These are phyloP conservation scores for Apistogramma diplotaenia DNA, from an alignment of 2,113 vertebrate species.

Conservation along the genomic window DNA sequence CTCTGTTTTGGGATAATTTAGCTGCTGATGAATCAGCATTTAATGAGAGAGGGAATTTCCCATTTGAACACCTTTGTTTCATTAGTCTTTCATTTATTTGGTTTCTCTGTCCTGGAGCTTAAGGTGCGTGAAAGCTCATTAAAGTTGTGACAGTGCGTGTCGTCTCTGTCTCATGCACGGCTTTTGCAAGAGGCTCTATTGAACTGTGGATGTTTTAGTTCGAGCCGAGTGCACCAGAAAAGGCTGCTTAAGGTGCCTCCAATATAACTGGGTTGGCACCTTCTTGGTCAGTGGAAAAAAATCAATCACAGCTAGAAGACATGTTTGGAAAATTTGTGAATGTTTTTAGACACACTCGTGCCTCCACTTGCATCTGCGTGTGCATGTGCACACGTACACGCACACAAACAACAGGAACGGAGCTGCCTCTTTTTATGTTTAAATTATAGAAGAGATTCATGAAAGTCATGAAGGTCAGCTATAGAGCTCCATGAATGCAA, in stretches of 20 bases:
- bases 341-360: conserved; percentile 52
- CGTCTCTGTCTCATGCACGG: conserved; percentile 38
- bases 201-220: conserved; percentile 58
- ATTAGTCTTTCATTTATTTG: conserved; percentile 59
- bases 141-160: conserved; percentile 30
- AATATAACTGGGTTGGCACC: conserved; percentile 12
- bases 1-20: conserved; percentile 39
- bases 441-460: conserved; percentile 66
- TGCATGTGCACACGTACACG: conserved; percentile 27
- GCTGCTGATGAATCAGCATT: conserved; percentile 48
- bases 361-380: conserved; percentile 57
- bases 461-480: conserved; percentile 53
- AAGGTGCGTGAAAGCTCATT: conserved; percentile 56
- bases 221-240: conserved; percentile 51
- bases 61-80: conserved; percentile 53
- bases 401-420: conserved; percentile 27
- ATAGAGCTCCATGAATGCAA: conserved; percentile 46
- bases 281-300: neutral
- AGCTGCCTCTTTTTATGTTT: conserved; percentile 34
- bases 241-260: conserved; percentile 11
- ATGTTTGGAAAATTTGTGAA: conserved; percentile 22
- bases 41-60: conserved; percentile 66
- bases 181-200: conserved; percentile 20
- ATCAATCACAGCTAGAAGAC: neutral
- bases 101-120: conserved; percentile 2